Percentiles rank a stretch among this genome's conserved stretches.
Conservation (phyloP, 2,113 vertebrate genomes). For the Tylochromis polylepis region DNA sequence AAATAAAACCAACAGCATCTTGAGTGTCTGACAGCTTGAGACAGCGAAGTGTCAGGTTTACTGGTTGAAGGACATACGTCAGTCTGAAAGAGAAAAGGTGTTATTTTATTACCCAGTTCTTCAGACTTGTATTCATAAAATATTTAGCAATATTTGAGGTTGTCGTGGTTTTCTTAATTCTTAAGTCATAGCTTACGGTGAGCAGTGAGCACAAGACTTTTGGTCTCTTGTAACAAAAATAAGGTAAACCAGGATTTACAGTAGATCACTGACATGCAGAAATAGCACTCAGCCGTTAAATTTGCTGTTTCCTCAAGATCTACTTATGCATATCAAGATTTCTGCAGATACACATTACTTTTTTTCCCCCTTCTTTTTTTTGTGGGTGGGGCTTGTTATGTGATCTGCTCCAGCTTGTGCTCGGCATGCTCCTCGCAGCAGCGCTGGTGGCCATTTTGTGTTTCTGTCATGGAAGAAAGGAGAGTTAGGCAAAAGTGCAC, state of each 20-base stretch:
- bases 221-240: neutral
- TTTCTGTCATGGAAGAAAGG: slow-evolving; percentile 43
- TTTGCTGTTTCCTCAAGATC: neutral
- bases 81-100: neutral
- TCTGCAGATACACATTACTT: neutral
- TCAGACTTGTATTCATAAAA: neutral
- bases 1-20: neutral
- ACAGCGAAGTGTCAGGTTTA: neutral
- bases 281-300: neutral
- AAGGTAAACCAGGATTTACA: neutral
- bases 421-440: slow-evolving; percentile 59
- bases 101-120: neutral
- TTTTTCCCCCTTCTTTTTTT: neutral
- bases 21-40: neutral
- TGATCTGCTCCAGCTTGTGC: slow-evolving; percentile 33
- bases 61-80: neutral
- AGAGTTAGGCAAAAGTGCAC: slow-evolving; percentile 38
- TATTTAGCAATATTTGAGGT: neutral
- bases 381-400: slow-evolving; percentile 58
- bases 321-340: neutral
- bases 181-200: neutral
- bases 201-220: neutral
- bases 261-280: neutral
- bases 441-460: slow-evolving; percentile 72
- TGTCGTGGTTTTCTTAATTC: neutral